Evolutionary conservation across 92 coral and sea anemone species (phyloP), one percentile per base, ranked within the genome.

Genomic region (Phenganax subtilis): DNA sequence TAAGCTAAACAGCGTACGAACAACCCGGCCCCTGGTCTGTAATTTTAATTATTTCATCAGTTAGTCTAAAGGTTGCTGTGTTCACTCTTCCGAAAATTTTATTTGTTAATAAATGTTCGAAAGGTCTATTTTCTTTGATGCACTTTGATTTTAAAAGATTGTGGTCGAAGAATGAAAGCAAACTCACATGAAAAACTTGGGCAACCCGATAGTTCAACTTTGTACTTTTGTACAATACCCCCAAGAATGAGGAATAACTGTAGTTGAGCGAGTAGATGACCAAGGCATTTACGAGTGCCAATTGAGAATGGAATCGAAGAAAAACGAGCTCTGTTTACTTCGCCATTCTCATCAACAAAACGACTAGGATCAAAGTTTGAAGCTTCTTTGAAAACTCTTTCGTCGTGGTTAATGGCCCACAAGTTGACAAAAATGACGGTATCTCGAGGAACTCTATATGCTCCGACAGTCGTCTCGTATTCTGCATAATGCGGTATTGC

Each of bases 401-500:
- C 86, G 71, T 93, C 98, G 71, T 90, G 98, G 30, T 90, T 90
- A 78, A 96, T 90, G 51, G 91, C 93, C 98, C 98, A 93, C 47
- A 93, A 88, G 85, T 93, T 93, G 12, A 87, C 87, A 84, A 93
- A 91, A 75, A 93, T 93, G 73, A 93, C 87, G 55, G 96, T 85
- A 20, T 87, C 94, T 82, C 90, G 89, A 56, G 92, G 90, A 44
- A 94, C 74, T 54, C 88, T 77, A 88, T 91, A 87, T 10, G 91
- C 90, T 52, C 89, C 90, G 51, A 94, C 90, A 58, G 81, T 83
- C 79, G 97, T 92, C 81, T 94, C 96, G 77, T 84, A 85, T 56
- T 86, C 89, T 27, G 98, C 92, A 89, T 87, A 94, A 78, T 94
- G 98, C 6, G 98, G 98, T 55, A 94, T 71, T n/a, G 96, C 98